A percentile compares a stretch with the other conserved stretches of the same genome.
Evolutionary conservation across 2,888 invertebrate species (phyloP).

Genomic region (Dryocosmus kuriphilus): DNA sequence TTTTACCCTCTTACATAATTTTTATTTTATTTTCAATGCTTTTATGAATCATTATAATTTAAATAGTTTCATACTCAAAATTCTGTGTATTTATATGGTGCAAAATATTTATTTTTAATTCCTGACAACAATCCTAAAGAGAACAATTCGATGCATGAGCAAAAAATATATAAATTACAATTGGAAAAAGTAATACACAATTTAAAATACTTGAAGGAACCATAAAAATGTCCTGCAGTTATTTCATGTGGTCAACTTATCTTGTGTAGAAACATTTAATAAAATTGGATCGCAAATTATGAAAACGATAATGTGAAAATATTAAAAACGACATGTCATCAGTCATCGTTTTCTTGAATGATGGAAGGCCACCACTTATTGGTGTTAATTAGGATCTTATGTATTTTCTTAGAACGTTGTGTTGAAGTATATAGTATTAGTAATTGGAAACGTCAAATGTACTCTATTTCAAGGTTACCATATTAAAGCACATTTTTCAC

Average conservation of each 20-base stretch:
- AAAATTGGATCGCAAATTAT: neutral
- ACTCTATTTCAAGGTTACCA: too few species aligned
- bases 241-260: neutral
- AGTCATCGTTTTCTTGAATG: neutral
- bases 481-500: too few species aligned
- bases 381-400: slow-evolving; percentile 1
- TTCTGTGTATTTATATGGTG: too few species aligned
- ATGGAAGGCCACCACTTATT: neutral
- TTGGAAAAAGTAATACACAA: too few species aligned
- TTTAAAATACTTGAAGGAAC: too few species aligned
- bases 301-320: neutral
- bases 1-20: neutral
- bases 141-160: too few species aligned
- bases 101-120: too few species aligned
- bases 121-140: too few species aligned
- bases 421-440: neutral
- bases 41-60: too few species aligned
- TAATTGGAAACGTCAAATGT: neutral
- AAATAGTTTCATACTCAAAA: too few species aligned
- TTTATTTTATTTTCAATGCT: too few species aligned
- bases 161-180: too few species aligned
- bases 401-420: neutral
- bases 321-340: neutral
- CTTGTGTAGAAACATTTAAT: neutral
- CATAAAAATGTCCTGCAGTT: neutral